These are phyloP conservation scores for Hemicordylus capensis DNA, from an alignment of 2,113 vertebrate species.

Conservation along the genomic window DNA sequence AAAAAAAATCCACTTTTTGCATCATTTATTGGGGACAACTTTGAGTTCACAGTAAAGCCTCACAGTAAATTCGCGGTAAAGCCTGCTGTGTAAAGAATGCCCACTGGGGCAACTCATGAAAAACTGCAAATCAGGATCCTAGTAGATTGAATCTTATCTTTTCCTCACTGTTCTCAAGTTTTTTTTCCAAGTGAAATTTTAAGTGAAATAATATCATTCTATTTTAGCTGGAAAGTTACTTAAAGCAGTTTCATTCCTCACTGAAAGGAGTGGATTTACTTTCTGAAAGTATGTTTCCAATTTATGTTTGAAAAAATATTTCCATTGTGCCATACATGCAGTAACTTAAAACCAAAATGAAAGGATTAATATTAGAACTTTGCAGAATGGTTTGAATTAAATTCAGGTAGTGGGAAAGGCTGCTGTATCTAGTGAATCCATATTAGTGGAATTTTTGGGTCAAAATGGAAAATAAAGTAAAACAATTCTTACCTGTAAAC, in stretches of 20 bases:
- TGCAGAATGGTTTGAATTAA: conserved; percentile 85
- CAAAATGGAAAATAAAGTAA: conserved; percentile 67
- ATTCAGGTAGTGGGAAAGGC: conserved; percentile 80
- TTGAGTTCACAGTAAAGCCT: too few species aligned
- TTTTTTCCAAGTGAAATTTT: conserved; percentile 42
- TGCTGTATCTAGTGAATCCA: conserved; percentile 68
- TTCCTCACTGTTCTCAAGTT: conserved; percentile 17
- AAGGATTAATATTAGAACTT: conserved; percentile 79
- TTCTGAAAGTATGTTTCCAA: conserved; percentile 79
- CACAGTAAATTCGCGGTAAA: too few species aligned
- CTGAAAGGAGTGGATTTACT: conserved; percentile 57
- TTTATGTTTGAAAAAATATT: conserved; percentile 81
- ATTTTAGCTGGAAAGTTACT: conserved; percentile 62
- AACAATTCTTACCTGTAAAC: conserved; percentile 69
- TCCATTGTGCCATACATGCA: conserved; percentile 80
- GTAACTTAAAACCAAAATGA: conserved; percentile 84
- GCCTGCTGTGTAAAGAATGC: too few species aligned
- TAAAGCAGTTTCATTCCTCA: conserved; percentile 73
- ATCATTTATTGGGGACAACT: too few species aligned
- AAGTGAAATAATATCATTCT: conserved; percentile 32
- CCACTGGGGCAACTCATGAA: conserved; percentile 27
- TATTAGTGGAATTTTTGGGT: conserved; percentile 59
- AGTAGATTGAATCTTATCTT: conserved; percentile 19
- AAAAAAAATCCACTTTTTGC: too few species aligned
- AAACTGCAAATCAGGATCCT: neutral